Percentiles rank a stretch among this genome's conserved stretches.
Conservation (phyloP, 2,888 invertebrate genomes). For the Carabus problematicus region DNA sequence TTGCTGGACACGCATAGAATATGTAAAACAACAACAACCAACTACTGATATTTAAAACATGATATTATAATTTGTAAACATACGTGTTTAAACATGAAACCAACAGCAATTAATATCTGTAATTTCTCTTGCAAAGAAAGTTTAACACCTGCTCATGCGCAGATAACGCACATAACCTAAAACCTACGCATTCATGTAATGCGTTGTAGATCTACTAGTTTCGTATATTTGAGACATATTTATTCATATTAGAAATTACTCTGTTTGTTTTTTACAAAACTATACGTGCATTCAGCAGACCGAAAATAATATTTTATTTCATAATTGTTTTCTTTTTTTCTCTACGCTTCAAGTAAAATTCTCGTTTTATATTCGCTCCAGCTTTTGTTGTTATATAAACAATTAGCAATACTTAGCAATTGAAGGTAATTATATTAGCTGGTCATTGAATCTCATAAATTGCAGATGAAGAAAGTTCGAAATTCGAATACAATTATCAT, state of each 20-base stretch:
- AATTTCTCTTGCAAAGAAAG: no score
- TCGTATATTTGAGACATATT: background rate
- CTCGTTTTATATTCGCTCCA: background rate
- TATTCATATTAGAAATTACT: conserved; percentile 13
- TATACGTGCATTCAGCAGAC: conserved; percentile 1
- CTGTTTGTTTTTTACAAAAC: background rate
- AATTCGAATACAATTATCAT: no score
- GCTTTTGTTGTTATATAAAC: conserved; percentile 1
- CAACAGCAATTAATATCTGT: no score
- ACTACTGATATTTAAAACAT: no score
- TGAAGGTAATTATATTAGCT: no score
- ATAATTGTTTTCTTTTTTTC: conserved; percentile 7
- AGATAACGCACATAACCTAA: background rate
- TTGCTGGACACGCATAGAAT: no score
- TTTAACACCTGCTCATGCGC: no score
- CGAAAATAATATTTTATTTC: conserved; percentile 13
- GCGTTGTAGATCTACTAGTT: background rate
- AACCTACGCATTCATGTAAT: conserved; percentile 1
- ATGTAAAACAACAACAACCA: no score
- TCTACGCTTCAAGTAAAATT: background rate
- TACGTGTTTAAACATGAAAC: no score
- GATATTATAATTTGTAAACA: no score
- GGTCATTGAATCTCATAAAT: no score
- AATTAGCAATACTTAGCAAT: background rate
- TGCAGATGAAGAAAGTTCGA: no score